Evolutionary conservation across 2,113 vertebrate genomes (phyloP), one percentile per base, ranked within the genome.

Genomic region (Herpetotheres cachinnans): DNA sequence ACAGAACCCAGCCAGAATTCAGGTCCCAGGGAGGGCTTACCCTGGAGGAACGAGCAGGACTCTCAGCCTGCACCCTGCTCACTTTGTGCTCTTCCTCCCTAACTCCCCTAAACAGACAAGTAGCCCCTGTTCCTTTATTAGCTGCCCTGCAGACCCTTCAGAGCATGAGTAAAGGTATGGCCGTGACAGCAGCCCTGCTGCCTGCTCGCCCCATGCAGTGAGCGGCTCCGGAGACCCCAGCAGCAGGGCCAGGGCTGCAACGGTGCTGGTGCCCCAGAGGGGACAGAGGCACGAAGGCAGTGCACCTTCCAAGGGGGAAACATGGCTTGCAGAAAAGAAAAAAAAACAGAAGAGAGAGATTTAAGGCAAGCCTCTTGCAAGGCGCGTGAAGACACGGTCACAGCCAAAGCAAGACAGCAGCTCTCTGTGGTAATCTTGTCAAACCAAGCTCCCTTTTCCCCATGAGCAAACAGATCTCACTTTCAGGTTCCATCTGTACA

Each of bases 261-360:
- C 30, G 38, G 52, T 1, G 46, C 52, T 21, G 54, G 10, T 38
- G 38, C 6, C 46, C 16, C 46, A 55, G 19, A 58, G 30, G 61
- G 54, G 30, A 62, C n/a, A 27, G 0, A 16, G 44, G 0, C n/a
- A 40, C 0, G 0, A 78, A 38, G 42, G 42, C 27, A 47, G 21
- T 0, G 0, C n/a, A 24, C 20, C 25, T 67, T 67, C 55, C 49
- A 61, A 52, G 19, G 49, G 16, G 30, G 9, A 92, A 83, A 38
- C 8, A 24, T 0, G 0, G 21, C 22, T 62, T 58, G 19, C 4
- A 18, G 52, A 17, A 30, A 32, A 29, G 26, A 8, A 42, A 29
- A 24, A 16, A 16, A 32, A 7, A 2, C 24, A 59, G 11, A 11
- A 30, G 38, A 11, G 12, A 4, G 1, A 29, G 3, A 69, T 62